Base-by-base conservation (phyloP, 30 jellyfish, hydroid and myxozoan genomes). In the Catostylus mosaicus region DNA sequence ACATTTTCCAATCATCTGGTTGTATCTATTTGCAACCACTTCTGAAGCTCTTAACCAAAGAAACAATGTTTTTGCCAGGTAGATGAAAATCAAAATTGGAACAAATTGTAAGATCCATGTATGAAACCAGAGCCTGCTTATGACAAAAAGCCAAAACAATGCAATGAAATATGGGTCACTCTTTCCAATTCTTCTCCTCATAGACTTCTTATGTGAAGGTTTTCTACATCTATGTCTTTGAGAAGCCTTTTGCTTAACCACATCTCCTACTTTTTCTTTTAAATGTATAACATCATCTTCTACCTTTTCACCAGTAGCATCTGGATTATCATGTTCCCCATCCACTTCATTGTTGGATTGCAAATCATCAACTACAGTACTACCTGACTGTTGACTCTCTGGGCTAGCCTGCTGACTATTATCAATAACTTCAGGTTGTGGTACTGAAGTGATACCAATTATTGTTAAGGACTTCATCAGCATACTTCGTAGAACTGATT, bases 161-260 rank as follows among this genome's bases (percentile, higher is more conserved):
- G 76, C 95, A 68, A 86, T 82, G 74, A 92, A 92, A 70, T 83
- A 87, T 67, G 96, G 95, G 77, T 92, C 97, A 73, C 98, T 92
- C 33, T 73, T 87, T 20, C 97, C 94, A 30, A 38, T 82, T 57
- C 97, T 83, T 48, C 68, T 89, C 33, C 57, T 70, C 24, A 67
- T 56, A 0, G 88, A 37, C 22, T 71, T 45, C 64, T 24, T 83
- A 26, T 74, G 24, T 1, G 48, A 29, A 8, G 65, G 38, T 12
- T 38, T 34, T 38, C 75, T 60, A 36, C 38, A 19, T 78, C 64
- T 68, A 16, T 26, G 45, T 26, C 50, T 50, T 3, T 24, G 72
- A 32, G 48, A 67, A 10, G 59, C 38, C 37, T 43, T 72, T 36
- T 51, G 52, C 37, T 56, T 67, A 23, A 7, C 19, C 7, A 65